Base-by-base conservation (phyloP, 2,113 vertebrate species). In the Platichthys flesus region DNA sequence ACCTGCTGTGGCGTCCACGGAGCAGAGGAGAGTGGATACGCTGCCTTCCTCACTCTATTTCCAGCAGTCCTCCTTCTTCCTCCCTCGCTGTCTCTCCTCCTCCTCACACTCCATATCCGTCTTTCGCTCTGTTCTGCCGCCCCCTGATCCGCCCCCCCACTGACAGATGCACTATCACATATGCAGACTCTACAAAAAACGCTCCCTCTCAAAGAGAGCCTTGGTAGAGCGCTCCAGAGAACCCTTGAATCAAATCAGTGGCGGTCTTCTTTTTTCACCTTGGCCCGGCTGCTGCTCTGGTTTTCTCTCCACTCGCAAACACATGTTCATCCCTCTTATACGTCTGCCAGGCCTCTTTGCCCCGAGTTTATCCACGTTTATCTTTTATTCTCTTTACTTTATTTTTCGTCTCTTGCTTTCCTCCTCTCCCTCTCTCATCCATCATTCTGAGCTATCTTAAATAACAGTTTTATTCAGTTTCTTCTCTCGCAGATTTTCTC, bases 141-240 rank as follows among this genome's bases (percentile, higher is more conserved):
- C 76, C 35, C 57, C 71, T 62, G 56, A 71, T 82, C 49, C 54
- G 63, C 58, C 54, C 74, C 76, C 76, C 73, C 67, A 16, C 86
- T 68, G 81, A 77, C 67, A 79, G 67, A 79, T 67, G 69, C 59
- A 71, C 73, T 57, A 72, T 74, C 81, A 79, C 57, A 56, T 51
- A 83, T 64, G 71, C 80, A 85, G 52, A 74, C 72, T 78, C 85
- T 83, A 86, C 83, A 90, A 91, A 76, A 31, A 78, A 76, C 56
- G 70, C 40, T 74, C 40, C 75, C 67, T 84, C 85, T 87, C 78
- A 90, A 75, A 83, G 75, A 61, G 24, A 62, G 37, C 73, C 57
- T 67, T 76, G 61, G 76, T 81, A 51, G 57, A 74, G 58, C 52
- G 73, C 76, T 68, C 72, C 15, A 69, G 69, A 85, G 79, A 55